Conservation (phyloP, 2,113 vertebrate species). For the Cynopterus brachyotis region DNA sequence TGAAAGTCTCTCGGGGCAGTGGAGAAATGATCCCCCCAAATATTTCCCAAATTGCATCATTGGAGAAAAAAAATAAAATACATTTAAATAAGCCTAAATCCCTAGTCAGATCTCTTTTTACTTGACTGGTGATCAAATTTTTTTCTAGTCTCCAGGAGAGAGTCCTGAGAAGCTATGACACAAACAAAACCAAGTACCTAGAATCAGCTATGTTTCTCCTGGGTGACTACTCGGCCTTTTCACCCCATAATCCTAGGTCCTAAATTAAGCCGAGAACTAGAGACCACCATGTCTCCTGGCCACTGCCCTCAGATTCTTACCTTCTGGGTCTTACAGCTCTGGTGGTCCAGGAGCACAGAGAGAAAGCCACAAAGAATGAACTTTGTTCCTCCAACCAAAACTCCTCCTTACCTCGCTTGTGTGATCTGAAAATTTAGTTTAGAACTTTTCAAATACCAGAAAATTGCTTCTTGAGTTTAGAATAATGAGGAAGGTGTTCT, state of each 20-base stretch:
- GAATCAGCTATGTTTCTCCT: not conserved
- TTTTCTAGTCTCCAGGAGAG: not conserved
- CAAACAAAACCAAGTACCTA: not conserved
- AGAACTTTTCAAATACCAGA: not conserved
- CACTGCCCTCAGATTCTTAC: not conserved
- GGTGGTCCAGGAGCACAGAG: not conserved
- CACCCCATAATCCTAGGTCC: not conserved
- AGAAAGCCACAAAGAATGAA: not conserved
- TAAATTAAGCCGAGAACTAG: not conserved
- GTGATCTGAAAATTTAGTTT: not conserved
- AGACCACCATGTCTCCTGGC: not conserved
- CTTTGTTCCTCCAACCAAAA: not conserved
- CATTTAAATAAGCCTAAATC: not conserved
- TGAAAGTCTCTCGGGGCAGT: not conserved
- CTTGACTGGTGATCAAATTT: not conserved
- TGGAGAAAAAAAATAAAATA: not conserved
- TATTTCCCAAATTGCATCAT: not conserved
- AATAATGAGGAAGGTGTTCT: not conserved
- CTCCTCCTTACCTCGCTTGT: not conserved
- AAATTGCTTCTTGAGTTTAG: not conserved
- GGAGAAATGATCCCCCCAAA: accelerated
- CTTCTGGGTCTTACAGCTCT: not conserved
- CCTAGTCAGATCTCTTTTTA: not conserved
- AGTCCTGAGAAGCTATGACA: not conserved
- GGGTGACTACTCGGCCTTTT: not conserved